These are phyloP conservation scores for Coracias cyanogaster DNA, from an alignment of 2,797 vertebrate genomes.

Conservation along the genomic window DNA sequence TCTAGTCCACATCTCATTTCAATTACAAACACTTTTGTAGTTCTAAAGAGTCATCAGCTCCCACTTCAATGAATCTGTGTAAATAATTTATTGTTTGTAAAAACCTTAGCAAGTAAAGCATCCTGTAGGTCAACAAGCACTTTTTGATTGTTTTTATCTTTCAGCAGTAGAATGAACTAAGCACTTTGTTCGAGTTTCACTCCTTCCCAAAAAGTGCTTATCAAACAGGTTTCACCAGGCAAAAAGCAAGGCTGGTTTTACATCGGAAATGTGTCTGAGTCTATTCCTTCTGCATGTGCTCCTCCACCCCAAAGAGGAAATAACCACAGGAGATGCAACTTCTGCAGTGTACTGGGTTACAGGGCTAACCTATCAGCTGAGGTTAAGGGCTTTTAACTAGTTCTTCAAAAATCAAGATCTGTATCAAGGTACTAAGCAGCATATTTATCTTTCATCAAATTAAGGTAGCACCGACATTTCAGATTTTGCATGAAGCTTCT, in stretches of 20 bases:
- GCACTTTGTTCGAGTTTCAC: neutral
- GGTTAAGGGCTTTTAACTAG: neutral
- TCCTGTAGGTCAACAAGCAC: neutral
- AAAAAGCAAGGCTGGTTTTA: neutral
- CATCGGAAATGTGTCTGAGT: rapidly evolving
- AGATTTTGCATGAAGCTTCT: neutral
- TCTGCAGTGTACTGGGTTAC: neutral
- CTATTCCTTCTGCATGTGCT: neutral
- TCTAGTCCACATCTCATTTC: neutral
- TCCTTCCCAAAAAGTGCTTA: neutral
- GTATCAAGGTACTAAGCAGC: neutral
- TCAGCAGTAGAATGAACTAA: neutral
- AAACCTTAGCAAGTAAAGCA: neutral
- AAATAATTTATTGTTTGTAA: neutral
- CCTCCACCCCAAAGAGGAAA: neutral
- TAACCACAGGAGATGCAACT: neutral
- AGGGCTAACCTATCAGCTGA: neutral
- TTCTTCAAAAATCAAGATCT: neutral
- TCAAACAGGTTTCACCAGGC: neutral
- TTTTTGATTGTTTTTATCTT: neutral
- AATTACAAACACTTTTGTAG: neutral
- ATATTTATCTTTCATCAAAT: neutral
- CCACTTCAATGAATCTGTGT: neutral
- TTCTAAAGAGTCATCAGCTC: neutral
- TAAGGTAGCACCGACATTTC: neutral